Evolutionary conservation across 2,113 vertebrate species (phyloP), one percentile per base, ranked within the genome.

Genomic region (Pleuronectes platessa): DNA sequence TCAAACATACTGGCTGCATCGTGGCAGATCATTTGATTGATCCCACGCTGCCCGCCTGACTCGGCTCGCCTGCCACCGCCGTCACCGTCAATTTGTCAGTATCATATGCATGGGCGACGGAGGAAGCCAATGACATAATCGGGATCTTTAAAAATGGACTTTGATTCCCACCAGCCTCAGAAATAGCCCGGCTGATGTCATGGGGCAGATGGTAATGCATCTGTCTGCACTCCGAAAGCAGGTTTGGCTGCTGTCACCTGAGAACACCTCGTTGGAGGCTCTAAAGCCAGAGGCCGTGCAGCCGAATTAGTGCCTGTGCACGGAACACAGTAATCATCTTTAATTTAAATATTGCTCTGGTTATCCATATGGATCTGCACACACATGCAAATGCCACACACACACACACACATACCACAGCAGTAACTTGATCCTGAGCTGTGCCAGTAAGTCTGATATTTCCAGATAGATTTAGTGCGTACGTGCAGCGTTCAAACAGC

Each of bases 151-250:
- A 71, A 79, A 90, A 92, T 86, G 84, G 87, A 87, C 84, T 82
- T 74, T 63, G 86, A 81, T 92, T 92, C 86, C 91, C 84, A 92
- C 86, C 76, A 89, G 81, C 51, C 71, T 88, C 74, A 68, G 83
- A 79, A 94, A 94, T 92, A 94, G 89, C 84, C 84, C 18, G 45
- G 51, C 75, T 92, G 90, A 93, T 91, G 86, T 92, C 89, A 93
- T 74, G 35, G 64, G 47, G 71, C 63, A 86, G 76, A 78, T 82
- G 76, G 83, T 83, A 85, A 92, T 88, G 88, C 84, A 91, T 88
- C 87, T 74, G 81, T 88, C 68, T 77, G 31, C 31, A 10, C 74
- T 53, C 27, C 84, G 76, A 89, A 21, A 82, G 71, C 67, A 67
- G 58, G 58, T 47, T 78, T 58, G 58, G 54, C 71, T 45, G 49